Percentiles rank a stretch among this genome's conserved stretches.
These are phyloP conservation scores for Nannoperca obscura DNA, from an alignment of 2,797 vertebrate genomes.

Conservation along the genomic window DNA sequence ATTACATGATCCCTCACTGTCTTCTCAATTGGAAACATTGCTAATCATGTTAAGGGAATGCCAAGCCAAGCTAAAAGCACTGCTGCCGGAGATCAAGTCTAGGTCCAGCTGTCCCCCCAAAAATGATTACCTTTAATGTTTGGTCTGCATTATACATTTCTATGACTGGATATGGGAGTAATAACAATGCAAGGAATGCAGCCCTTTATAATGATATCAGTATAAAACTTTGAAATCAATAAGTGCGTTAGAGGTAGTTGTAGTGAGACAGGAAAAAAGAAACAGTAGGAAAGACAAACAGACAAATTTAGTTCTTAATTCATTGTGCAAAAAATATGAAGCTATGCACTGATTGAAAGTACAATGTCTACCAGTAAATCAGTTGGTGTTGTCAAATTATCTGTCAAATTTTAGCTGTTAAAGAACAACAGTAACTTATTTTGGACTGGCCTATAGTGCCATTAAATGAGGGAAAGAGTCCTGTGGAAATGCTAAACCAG, in stretches of 20 bases:
- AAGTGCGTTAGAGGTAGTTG: not conserved
- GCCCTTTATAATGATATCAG: constrained; percentile 7
- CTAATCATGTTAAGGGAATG: not conserved
- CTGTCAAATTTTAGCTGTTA: not conserved
- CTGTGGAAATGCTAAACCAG: constrained; percentile 34
- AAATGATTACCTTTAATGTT: not conserved
- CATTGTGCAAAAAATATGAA: not conserved
- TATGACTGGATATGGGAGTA: not conserved
- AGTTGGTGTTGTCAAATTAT: not conserved
- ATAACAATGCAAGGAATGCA: not conserved
- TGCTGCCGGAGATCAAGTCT: not conserved
- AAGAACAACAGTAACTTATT: constrained; percentile 12
- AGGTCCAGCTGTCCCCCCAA: too few species aligned
- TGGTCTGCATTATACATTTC: not conserved
- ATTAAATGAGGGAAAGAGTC: constrained; percentile 14
- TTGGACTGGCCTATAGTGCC: not conserved
- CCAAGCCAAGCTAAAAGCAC: not conserved
- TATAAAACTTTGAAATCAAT: not conserved
- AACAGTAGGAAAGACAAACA: not conserved
- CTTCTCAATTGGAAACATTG: not conserved
- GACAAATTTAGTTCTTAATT: not conserved
- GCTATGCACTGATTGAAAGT: not conserved
- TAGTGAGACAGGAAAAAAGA: not conserved
- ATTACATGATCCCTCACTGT: not conserved
- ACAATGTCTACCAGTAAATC: not conserved